These are phyloP conservation scores for Sebastes oblongus DNA, from an alignment of 2,797 vertebrate species.

Conservation along the genomic window DNA sequence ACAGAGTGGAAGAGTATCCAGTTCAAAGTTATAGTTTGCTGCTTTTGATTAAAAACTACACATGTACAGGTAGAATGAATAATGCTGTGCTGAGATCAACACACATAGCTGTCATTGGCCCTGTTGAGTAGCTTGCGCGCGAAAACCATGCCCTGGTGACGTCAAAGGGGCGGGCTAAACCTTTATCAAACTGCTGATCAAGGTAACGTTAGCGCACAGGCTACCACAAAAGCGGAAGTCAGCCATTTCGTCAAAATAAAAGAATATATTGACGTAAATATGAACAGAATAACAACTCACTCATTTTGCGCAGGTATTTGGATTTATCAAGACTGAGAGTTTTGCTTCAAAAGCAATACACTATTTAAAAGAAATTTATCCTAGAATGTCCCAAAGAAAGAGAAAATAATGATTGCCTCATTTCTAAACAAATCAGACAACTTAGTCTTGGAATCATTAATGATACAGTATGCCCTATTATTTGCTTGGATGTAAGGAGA, in stretches of 20 bases:
- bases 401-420: background rate
- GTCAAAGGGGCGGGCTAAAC: constrained; percentile 44
- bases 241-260: constrained; percentile 32
- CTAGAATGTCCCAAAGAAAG: background rate
- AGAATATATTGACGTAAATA: too few relatives aligned
- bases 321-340: background rate
- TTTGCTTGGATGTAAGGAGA: too few relatives aligned
- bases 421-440: background rate
- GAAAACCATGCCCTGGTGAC: constrained; percentile 62
- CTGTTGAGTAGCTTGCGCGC: constrained; percentile 58
- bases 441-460: too few relatives aligned
- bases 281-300: background rate
- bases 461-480: background rate
- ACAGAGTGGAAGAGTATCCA: too few relatives aligned
- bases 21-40: background rate
- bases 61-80: background rate
- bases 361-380: background rate
- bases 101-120: background rate
- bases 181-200: constrained; percentile 20
- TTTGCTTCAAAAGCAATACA: background rate
- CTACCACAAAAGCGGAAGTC: constrained; percentile 30
- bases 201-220: constrained; percentile 1
- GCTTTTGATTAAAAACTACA: background rate
- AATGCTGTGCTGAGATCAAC: background rate
- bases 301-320: background rate